These are phyloP conservation scores for Raja brachyura DNA, from an alignment of 2,113 vertebrate genomes.

Conservation along the genomic window DNA sequence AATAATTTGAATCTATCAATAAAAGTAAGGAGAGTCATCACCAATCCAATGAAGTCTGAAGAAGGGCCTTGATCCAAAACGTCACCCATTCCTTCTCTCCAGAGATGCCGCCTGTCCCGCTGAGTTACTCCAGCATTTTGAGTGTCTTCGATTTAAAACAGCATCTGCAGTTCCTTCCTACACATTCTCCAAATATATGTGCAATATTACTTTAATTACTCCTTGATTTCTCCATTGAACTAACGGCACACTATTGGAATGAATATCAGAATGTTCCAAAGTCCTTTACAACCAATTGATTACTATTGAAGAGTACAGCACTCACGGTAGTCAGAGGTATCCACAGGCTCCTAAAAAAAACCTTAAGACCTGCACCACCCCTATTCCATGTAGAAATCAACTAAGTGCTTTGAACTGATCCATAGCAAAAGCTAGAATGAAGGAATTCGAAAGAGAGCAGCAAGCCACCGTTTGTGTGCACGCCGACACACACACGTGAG, in stretches of 20 bases:
- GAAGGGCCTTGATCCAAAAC: too few relatives aligned
- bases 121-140: too few relatives aligned
- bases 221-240: background rate
- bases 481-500: background rate
- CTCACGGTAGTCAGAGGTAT: background rate
- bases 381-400: too few relatives aligned
- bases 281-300: background rate
- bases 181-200: background rate
- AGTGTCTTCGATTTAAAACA: too few relatives aligned
- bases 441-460: background rate
- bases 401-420: background rate
- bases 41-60: background rate
- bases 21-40: background rate
- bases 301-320: background rate
- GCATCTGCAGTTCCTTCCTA: too few relatives aligned
- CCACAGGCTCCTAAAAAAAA: too few relatives aligned
- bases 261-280: background rate
- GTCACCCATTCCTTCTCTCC: too few relatives aligned
- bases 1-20: background rate
- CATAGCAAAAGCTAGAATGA: background rate
- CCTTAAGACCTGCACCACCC: too few relatives aligned
- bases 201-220: background rate
- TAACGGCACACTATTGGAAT: background rate
- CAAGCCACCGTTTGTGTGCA: background rate
- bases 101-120: too few relatives aligned